Evolutionary conservation across 2,888 invertebrate genomes (phyloP), one percentile per base, ranked within the genome.

Genomic region (Cephonodes hylas): DNA sequence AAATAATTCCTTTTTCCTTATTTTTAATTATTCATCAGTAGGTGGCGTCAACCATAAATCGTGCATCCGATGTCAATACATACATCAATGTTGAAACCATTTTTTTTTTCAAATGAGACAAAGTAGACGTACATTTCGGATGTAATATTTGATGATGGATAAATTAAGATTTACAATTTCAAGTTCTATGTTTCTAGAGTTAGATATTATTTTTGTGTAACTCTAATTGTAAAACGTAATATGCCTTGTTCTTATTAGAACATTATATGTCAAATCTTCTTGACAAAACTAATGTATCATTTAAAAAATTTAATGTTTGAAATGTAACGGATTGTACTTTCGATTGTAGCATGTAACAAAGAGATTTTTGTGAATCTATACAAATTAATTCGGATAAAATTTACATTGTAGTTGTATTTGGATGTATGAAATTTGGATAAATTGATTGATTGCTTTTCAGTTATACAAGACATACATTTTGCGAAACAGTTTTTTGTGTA

Each of bases 81-180:
- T n/a, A n/a, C n/a, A n/a, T n/a, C n/a, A n/a, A n/a, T n/a, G n/a
- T n/a, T n/a, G n/a, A n/a, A n/a, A n/a, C n/a, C n/a, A n/a, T n/a
- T n/a, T n/a, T n/a, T n/a, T n/a, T n/a, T n/a, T n/a, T n/a, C n/a
- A n/a, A n/a, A n/a, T n/a, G n/a, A n/a, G 6, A 25, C 27, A 18
- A 53, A 27, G 15, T 44, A 5, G 20, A 20, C 7, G 22, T 5
- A 42, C n/a, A n/a, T 58, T 15, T 42, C 23, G n/a, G n/a, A n/a
- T n/a, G n/a, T n/a, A n/a, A n/a, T n/a, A n/a, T n/a, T n/a, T n/a
- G n/a, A n/a, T n/a, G n/a, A n/a, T n/a, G n/a, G n/a, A n/a, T n/a
- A n/a, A n/a, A n/a, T 15, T 22, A 59, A 61, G 62, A 58, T 58
- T 62, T 62, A 62, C 58, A 62, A 62, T 46, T 62, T 59, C 59